A percentile compares a stretch with the other conserved stretches of the same genome.
Conservation (phyloP, 2,888 invertebrate genomes). For the Agonopterix alstromeriana region DNA sequence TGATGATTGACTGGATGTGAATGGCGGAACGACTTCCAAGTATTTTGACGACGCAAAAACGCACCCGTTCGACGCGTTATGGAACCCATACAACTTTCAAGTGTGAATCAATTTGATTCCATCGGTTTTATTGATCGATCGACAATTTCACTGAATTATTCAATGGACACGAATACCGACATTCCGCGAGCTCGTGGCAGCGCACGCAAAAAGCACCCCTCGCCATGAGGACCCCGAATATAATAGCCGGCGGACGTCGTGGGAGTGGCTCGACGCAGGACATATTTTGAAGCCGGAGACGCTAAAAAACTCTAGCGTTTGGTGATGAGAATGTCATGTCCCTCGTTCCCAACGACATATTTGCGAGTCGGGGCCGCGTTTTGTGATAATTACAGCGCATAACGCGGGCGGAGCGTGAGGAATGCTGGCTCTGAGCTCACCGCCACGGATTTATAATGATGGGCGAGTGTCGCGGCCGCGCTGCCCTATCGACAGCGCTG, state of each 20-base stretch:
- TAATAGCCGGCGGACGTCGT: slow-evolving; percentile 48
- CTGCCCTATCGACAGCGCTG: slow-evolving; percentile 49
- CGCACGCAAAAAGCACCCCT: slow-evolving; percentile 44
- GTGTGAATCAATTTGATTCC: slow-evolving; percentile 75
- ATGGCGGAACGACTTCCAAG: slow-evolving; percentile 63
- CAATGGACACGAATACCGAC: slow-evolving; percentile 68
- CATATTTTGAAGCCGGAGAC: slow-evolving; percentile 44
- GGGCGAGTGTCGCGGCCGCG: slow-evolving; percentile 58
- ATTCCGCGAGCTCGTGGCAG: slow-evolving; percentile 57
- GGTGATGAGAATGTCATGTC: slow-evolving; percentile 77
- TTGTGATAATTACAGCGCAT: slow-evolving; percentile 74
- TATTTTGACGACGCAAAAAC: slow-evolving; percentile 67
- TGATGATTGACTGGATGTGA: slow-evolving; percentile 54
- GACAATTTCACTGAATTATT: slow-evolving; percentile 71
- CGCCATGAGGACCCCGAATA: slow-evolving; percentile 44
- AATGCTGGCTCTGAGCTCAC: slow-evolving; percentile 70
- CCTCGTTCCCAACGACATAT: slow-evolving; percentile 73
- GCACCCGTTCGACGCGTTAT: slow-evolving; percentile 41
- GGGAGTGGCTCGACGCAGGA: slow-evolving; percentile 52
- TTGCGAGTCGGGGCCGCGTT: slow-evolving; percentile 70
- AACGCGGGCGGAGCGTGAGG: slow-evolving; percentile 63
- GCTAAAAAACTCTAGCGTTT: slow-evolving; percentile 58
- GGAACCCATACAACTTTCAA: slow-evolving; percentile 63
- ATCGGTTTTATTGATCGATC: slow-evolving; percentile 73
- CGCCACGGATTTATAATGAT: slow-evolving; percentile 71